These are phyloP conservation scores for Yponomeuta sedellus DNA, from an alignment of 2,888 invertebrate genomes.

Conservation along the genomic window DNA sequence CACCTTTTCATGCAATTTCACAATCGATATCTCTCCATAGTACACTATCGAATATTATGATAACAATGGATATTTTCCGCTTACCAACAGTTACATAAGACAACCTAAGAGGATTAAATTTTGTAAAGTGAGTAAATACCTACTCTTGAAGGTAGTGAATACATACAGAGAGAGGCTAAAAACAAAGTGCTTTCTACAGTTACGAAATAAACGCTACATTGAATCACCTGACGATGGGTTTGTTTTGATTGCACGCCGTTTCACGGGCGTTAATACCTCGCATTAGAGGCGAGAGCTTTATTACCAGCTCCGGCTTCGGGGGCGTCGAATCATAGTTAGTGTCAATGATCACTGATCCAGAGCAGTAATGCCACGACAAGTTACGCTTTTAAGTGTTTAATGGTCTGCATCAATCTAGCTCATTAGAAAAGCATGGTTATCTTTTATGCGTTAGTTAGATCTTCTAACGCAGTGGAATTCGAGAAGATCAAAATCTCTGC, in stretches of 20 bases:
- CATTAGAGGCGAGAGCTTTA: constrained; percentile 46
- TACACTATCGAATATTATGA: background rate
- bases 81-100: constrained; percentile 10
- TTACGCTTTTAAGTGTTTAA: background rate
- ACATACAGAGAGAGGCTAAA: constrained; percentile 30
- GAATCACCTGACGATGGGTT: constrained; percentile 52
- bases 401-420: background rate
- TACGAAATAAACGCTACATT: constrained; percentile 62
- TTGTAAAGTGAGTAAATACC: constrained; percentile 6
- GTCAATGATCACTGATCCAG: constrained; percentile 7
- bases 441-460: background rate
- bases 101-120: background rate
- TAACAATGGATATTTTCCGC: constrained; percentile 8
- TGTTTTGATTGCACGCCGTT: constrained; percentile 45
- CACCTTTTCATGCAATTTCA: background rate
- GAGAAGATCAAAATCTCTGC: background rate
- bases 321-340: constrained; percentile 24
- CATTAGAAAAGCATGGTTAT: background rate
- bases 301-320: constrained; percentile 17
- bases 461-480: background rate
- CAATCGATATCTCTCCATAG: background rate
- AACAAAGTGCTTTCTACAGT: constrained; percentile 53
- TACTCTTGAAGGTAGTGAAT: constrained; percentile 12
- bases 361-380: constrained; percentile 16
- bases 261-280: constrained; percentile 37